Evolutionary conservation across 2,888 invertebrate genomes (phyloP).

Genomic region (Phaedon cochleariae): DNA sequence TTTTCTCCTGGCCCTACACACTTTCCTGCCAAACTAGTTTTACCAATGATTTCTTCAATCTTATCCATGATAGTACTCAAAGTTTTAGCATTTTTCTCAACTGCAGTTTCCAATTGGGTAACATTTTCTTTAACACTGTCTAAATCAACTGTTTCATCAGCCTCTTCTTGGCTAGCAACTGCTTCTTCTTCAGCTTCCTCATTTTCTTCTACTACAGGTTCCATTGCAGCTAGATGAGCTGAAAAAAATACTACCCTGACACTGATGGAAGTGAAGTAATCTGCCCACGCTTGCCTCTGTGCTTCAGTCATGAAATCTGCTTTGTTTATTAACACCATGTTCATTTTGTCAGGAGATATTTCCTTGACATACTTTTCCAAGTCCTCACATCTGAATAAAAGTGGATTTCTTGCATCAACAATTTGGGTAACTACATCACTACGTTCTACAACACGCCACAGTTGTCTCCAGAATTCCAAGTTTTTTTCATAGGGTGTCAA

Average conservation of each 20-base stretch:
- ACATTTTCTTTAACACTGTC: conserved; percentile 63
- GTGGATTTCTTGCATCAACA: conserved; percentile 95
- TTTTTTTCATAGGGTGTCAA: conserved; percentile 98
- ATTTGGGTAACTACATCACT: conserved; percentile 94
- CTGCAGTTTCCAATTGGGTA: conserved; percentile 65
- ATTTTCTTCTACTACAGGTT: conserved; percentile 48
- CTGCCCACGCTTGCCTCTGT: conserved; percentile 86
- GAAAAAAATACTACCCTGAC: conserved; percentile 91
- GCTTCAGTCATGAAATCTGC: conserved; percentile 86
- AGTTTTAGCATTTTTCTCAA: conserved; percentile 66
- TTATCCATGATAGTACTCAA: conserved; percentile 66
- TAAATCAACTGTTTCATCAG: conserved; percentile 29
- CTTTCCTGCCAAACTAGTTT: conserved; percentile 33
- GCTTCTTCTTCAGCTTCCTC: conserved; percentile 39
- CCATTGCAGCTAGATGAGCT: conserved; percentile 70
- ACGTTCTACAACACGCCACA: conserved; percentile 98
- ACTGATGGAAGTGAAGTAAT: conserved; percentile 78
- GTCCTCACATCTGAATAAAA: conserved; percentile 87
- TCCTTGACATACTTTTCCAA: conserved; percentile 82
- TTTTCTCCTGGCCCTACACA: conserved; percentile 56
- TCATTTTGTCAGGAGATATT: conserved; percentile 74
- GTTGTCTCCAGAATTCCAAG: conserved; percentile 96
- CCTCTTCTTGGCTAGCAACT: conserved; percentile 21
- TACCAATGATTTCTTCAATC: conserved; percentile 59
- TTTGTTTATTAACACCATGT: conserved; percentile 92